A percentile compares a stretch with the other conserved stretches of the same genome.
Conservation (phyloP, 2,797 vertebrate genomes). For the Chrosomus eos region DNA sequence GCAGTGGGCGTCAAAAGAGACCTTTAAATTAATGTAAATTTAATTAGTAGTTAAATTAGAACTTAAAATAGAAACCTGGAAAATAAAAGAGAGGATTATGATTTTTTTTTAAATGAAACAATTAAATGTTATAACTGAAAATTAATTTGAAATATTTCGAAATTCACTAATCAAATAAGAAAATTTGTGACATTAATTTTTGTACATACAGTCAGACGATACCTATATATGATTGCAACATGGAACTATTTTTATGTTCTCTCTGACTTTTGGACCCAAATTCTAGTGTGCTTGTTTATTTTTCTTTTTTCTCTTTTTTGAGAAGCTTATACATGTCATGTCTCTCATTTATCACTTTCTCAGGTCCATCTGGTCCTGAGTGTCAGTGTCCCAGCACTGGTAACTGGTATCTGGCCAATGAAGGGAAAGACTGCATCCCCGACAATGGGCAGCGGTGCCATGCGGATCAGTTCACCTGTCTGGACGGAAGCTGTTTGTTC, state of each 20-base stretch:
- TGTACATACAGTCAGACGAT: too few species aligned
- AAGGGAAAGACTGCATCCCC: constrained; percentile 86
- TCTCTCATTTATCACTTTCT: background rate
- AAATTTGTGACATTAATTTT: too few species aligned
- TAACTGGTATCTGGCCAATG: constrained; percentile 89
- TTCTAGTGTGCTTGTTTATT: background rate
- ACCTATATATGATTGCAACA: background rate
- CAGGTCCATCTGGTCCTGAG: constrained; percentile 89
- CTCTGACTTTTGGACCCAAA: background rate
- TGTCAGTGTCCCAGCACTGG: constrained; percentile 90
- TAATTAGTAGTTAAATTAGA: background rate
- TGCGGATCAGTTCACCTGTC: constrained; percentile 86
- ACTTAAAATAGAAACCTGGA: background rate
- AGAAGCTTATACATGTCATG: background rate
- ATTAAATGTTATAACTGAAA: too few species aligned
- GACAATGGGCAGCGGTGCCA: constrained; percentile 85
- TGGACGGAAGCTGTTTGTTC: constrained; percentile 84
- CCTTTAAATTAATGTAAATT: background rate
- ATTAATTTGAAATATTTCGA: too few species aligned
- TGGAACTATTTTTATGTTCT: background rate
- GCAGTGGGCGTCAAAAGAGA: background rate
- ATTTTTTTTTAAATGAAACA: too few species aligned
- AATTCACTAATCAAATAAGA: too few species aligned
- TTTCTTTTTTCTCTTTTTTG: background rate
- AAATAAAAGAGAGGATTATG: background rate